Evolutionary conservation across 2,888 invertebrate species (phyloP).

Genomic region (Macrosiphum euphorbiae): DNA sequence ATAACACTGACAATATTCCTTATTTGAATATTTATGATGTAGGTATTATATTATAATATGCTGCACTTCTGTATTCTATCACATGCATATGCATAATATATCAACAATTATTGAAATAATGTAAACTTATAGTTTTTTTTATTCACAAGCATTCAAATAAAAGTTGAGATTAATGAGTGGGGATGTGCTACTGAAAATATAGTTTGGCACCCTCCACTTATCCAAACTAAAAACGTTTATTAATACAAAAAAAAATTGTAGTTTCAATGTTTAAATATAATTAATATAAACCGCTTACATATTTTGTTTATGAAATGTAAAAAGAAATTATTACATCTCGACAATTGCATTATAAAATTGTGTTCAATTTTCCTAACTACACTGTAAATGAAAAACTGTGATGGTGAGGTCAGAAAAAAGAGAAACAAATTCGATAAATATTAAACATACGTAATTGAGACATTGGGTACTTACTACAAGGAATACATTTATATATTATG

Average conservation of each 20-base stretch:
- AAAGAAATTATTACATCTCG: background rate
- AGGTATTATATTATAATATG: too few relatives aligned
- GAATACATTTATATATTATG: background rate
- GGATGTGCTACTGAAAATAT: background rate
- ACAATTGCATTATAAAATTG: background rate
- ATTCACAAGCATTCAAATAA: background rate
- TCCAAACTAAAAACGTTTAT: background rate
- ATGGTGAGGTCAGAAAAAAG: background rate
- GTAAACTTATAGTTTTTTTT: background rate
- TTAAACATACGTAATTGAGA: background rate
- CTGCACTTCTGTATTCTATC: too few relatives aligned
- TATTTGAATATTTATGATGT: background rate
- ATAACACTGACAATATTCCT: background rate
- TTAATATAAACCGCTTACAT: background rate
- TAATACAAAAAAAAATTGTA: background rate
- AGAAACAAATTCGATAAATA: background rate
- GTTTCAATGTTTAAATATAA: background rate
- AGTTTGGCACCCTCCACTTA: background rate
- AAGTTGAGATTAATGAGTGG: background rate
- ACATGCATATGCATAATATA: background rate
- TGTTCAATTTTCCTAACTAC: background rate
- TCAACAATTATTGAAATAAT: background rate
- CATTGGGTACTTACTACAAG: background rate
- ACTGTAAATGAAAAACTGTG: background rate
- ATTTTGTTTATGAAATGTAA: background rate